A percentile compares a stretch with the other conserved stretches of the same genome.
Evolutionary conservation across 1,140 invertebrate genomes (phyloP).

Genomic region (Ephestia elutella): DNA sequence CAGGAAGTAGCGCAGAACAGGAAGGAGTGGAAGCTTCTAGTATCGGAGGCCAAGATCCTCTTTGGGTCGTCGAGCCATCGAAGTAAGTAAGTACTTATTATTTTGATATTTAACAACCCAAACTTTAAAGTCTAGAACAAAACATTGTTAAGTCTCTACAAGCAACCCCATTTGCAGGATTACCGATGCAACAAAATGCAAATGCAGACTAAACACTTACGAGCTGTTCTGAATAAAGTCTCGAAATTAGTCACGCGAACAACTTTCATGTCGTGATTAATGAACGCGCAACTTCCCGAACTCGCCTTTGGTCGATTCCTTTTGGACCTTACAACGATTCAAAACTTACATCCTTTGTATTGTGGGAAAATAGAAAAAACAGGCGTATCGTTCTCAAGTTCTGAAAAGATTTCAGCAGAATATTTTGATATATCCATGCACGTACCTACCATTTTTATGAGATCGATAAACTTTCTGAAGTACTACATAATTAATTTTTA

Average conservation of each 20-base stretch:
- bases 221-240: conserved; percentile 8
- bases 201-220: conserved; percentile 9
- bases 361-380: no score
- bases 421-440: no score
- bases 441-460: no score
- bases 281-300: neutral
- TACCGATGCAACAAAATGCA: neutral
- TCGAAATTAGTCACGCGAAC: conserved; percentile 3
- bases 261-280: conserved; percentile 9
- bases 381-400: no score
- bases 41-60: no score
- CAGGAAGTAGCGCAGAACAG: no score
- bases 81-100: no score
- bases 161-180: neutral
- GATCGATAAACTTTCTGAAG: no score
- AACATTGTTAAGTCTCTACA: neutral
- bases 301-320: neutral
- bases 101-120: neutral
- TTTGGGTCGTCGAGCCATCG: no score
- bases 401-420: no score
- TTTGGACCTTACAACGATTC: neutral
- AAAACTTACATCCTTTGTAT: neutral
- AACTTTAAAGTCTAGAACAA: neutral
- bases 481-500: no score
- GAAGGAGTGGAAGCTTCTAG: no score